Base-by-base conservation (phyloP, 1,140 invertebrate species). In the Conopomorpha cramerella region DNA sequence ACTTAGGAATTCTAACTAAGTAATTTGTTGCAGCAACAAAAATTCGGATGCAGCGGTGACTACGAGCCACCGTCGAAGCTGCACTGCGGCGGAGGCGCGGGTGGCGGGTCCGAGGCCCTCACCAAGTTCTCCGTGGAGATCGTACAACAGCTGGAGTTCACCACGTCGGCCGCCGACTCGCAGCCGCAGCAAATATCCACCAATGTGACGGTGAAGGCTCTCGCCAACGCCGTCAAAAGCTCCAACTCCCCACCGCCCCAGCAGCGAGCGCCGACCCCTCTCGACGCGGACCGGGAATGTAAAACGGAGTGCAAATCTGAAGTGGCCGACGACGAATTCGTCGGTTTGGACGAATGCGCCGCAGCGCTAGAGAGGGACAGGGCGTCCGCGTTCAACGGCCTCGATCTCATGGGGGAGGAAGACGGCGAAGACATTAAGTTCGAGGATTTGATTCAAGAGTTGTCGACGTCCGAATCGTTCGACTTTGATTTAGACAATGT, bases 71-170 rank as follows among this genome's bases (percentile, higher is more conserved):
- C 88, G 23, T 84, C 88, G n/a, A 90, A 90, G 67, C 70, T 90
- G 40, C 87, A 87, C 64, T 89, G 88, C 51, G 84, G 84, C 10
- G 83, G 60, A 43, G 55, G 55, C 29, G 59, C 64, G n/a, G 66
- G 68, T 25, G 51, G 53, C 28, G 64, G 71, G 16, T 80, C 81
- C 31, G 84, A 88, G 45, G 84, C 82, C 36, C 79, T 90, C 36
- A 89, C 87, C 27, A 91, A 91, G 57, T 91, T 94, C 67, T 91
- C 90, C 0, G 91, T 95, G 11, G 91, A 95, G 72, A 95, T 95
- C 36, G 91, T 92, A 0, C 92, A 95, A 53, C 91, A 95, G 58
- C 60, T 92, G 8, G 90, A 92, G 50, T 94, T 94, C 53, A 92
- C 90, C 15, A 89, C 88, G 14, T 90, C 88, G 3, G 86, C 86